These are phyloP conservation scores for Eurypyga helias DNA, from an alignment of 2,113 vertebrate genomes.

Conservation along the genomic window DNA sequence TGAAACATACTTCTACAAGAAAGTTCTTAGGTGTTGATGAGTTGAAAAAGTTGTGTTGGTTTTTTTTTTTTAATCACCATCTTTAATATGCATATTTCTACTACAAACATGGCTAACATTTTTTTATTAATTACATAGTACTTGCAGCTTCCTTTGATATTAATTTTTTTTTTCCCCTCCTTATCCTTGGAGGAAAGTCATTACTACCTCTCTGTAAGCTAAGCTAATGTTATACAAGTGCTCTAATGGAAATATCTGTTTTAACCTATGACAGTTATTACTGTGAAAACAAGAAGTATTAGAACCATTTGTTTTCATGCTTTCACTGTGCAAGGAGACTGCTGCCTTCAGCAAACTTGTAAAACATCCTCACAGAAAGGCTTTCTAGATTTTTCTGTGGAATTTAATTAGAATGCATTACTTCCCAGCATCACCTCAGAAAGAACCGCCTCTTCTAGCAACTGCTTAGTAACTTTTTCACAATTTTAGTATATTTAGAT, in stretches of 20 bases:
- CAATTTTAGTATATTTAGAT: neutral
- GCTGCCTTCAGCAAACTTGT: neutral
- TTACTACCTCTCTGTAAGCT: neutral
- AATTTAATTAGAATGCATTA: neutral
- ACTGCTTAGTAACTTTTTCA: neutral
- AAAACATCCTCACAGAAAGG: neutral
- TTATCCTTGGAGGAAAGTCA: neutral
- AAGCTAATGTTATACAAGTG: neutral
- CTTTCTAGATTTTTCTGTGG: neutral
- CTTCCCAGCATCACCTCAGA: neutral
- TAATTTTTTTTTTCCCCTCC: neutral
- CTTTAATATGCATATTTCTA: neutral
- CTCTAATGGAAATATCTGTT: slow-evolving; percentile 24
- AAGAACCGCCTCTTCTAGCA: neutral
- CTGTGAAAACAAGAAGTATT: slow-evolving; percentile 19
- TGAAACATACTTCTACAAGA: neutral
- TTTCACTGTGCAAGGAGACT: neutral
- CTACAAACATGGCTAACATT: neutral
- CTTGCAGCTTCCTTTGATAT: neutral
- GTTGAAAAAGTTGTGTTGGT: neutral
- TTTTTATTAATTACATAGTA: neutral
- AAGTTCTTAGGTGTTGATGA: neutral
- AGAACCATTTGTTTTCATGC: slow-evolving; percentile 24
- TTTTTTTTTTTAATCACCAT: neutral
- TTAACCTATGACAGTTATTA: slow-evolving; percentile 35